Base-by-base conservation (phyloP, 2,888 invertebrate genomes). In the Metopia argyrocephala region DNA sequence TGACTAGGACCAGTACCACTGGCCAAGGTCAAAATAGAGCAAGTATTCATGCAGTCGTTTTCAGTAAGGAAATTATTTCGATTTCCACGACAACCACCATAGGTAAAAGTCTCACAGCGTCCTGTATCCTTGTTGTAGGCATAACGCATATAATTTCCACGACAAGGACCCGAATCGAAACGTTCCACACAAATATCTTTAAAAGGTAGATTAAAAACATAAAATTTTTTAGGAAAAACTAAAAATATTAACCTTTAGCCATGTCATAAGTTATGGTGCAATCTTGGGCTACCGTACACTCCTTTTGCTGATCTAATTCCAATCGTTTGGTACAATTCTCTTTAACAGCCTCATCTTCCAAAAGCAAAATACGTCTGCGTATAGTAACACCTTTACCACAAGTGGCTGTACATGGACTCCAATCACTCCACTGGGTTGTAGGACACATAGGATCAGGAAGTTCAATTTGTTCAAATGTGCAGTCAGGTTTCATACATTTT, bases 31-130 rank as follows among this genome's bases (percentile, higher is more conserved):
- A 85, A 81, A 52, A 84, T 79, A 27, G 83, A 84, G 88, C 97
- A 97, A 6, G 94, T 93, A 84, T 91, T 91, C 84, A 92, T 92
- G 87, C 97, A 97, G 87, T 96, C 96, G 28, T 94, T 93, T 84
- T 93, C 92, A 15, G 94, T 94, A 81, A 95, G 92, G 92, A 98
- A 98, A 91, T 97, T 97, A 91, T 98, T 98, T 86, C 94, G 93
- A 90, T 96, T 97, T 50, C 98, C 98, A 76, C 97, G 93, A 84
- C 96, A 96, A 54, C 96, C 96, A 50, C 97, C 96, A 91, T 96
- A 99, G 70, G 92, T 92, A 91, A 99, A 99, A 70, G 95, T 93
- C 74, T 94, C 92, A 90, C 99, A 99, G 91, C 93, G 94, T 75
- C 94, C 92, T 86, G 94, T 94, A 69, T 91, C 90, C 0, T 93